phyloP scores from a whole-genome alignment of 2,113 vertebrate species.

The Zosterops hypoxanthus region DNA sequence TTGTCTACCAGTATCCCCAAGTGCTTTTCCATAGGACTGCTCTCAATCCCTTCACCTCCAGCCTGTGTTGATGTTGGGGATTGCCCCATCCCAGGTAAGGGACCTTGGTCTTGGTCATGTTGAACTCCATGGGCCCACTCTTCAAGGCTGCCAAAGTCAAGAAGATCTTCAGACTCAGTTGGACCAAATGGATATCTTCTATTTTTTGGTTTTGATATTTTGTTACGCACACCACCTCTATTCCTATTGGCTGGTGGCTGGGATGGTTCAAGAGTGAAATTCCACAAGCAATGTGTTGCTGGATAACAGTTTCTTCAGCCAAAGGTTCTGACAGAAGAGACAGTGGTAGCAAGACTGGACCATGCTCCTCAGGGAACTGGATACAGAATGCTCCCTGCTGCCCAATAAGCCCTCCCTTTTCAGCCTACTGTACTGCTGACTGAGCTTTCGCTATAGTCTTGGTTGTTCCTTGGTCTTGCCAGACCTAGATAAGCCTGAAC shows the following conservation, averaged over 20 bases:
- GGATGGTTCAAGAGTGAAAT: neutral
- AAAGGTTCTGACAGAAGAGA: neutral
- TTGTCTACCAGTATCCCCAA: neutral
- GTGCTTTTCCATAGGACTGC: neutral
- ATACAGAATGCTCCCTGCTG: neutral
- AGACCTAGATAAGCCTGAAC: neutral
- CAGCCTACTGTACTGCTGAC: neutral
- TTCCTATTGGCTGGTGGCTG: neutral
- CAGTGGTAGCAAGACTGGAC: neutral
- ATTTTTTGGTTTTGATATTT: neutral
- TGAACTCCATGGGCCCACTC: neutral
- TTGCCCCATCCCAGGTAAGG: neutral
- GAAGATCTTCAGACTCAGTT: neutral
- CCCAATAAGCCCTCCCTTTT: neutral
- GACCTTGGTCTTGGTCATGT: neutral
- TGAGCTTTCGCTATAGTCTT: neutral
- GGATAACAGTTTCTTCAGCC: neutral
- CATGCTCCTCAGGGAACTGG: neutral
- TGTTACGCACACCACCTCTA: accelerated
- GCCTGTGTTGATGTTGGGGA: neutral
- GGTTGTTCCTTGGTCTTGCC: neutral
- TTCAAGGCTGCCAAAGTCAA: neutral
- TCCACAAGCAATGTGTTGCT: neutral
- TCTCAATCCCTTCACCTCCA: neutral
- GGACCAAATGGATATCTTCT: neutral